These are phyloP conservation scores for Leptodactylus fallax DNA, from an alignment of 2,797 vertebrate genomes.

Conservation along the genomic window DNA sequence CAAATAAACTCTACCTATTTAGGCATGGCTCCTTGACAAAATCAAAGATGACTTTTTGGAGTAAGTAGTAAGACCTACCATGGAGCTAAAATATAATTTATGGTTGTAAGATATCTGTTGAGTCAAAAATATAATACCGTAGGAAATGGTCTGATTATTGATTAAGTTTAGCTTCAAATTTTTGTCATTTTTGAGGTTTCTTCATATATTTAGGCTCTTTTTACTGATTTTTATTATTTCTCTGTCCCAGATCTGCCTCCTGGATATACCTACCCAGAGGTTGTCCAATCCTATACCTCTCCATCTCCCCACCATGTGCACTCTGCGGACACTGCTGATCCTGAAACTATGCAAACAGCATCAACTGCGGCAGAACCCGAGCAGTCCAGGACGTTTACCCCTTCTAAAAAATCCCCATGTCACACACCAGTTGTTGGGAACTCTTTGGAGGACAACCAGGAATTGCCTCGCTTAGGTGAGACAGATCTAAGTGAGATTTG, in stretches of 20 bases:
- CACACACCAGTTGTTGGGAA: constrained; percentile 61
- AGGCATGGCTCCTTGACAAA: not conserved
- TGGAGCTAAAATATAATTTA: too few species aligned
- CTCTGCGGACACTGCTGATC: constrained; percentile 84
- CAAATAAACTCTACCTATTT: not conserved
- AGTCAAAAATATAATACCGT: too few species aligned
- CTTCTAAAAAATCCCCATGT: constrained; percentile 75
- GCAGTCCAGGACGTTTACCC: constrained; percentile 81
- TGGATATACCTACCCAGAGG: constrained; percentile 82
- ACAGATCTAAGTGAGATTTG: constrained; percentile 55
- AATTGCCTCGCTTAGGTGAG: constrained; percentile 38
- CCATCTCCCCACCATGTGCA: constrained; percentile 78
- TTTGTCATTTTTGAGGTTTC: not conserved
- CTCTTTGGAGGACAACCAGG: constrained; percentile 62
- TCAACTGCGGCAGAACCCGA: constrained; percentile 80
- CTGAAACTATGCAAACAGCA: constrained; percentile 85
- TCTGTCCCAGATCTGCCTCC: constrained; percentile 83
- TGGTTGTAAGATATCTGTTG: too few species aligned
- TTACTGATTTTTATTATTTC: not conserved
- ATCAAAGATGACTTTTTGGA: not conserved
- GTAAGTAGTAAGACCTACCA: not conserved
- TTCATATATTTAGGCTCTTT: not conserved
- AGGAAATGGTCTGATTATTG: too few species aligned
- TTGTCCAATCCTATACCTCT: constrained; percentile 82
- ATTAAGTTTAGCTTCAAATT: not conserved